A percentile compares a stretch with the other conserved stretches of the same genome.
Evolutionary conservation across 2,888 invertebrate genomes (phyloP).

Genomic region (Lepidochitona cinerea): DNA sequence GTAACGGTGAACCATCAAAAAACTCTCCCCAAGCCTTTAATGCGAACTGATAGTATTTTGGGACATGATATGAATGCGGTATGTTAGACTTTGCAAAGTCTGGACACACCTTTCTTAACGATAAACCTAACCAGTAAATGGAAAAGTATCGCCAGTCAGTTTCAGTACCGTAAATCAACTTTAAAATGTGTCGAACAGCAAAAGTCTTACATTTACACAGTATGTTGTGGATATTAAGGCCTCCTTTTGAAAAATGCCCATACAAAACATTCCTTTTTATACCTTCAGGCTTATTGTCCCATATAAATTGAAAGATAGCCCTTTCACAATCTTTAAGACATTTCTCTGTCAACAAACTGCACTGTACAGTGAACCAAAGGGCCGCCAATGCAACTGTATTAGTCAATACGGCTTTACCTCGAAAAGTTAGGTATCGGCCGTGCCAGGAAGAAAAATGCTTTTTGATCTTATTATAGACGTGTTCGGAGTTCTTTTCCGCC

Average conservation of each 20-base stretch:
- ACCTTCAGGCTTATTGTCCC: neutral
- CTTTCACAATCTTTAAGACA: neutral
- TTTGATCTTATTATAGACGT: neutral
- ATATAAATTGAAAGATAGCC: neutral
- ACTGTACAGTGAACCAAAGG: neutral
- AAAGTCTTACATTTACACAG: neutral
- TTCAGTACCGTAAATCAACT: neutral
- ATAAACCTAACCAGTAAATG: neutral
- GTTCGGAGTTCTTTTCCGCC: neutral
- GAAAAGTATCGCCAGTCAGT: slow-evolving; percentile 4
- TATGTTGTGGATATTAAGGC: neutral
- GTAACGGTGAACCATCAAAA: neutral
- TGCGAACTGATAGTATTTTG: neutral
- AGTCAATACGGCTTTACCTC: neutral
- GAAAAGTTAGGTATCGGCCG: neutral
- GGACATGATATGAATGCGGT: neutral
- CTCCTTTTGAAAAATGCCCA: neutral
- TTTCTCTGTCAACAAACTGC: neutral
- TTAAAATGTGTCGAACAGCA: neutral
- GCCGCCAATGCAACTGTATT: neutral
- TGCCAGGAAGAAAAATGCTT: neutral
- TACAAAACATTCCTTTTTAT: neutral
- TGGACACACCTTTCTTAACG: neutral
- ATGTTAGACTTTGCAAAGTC: neutral
- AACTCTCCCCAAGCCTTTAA: neutral